Evolutionary conservation across 2,888 invertebrate species (phyloP), one percentile per base, ranked within the genome.

Genomic region (Auanema freiburgensis): DNA sequence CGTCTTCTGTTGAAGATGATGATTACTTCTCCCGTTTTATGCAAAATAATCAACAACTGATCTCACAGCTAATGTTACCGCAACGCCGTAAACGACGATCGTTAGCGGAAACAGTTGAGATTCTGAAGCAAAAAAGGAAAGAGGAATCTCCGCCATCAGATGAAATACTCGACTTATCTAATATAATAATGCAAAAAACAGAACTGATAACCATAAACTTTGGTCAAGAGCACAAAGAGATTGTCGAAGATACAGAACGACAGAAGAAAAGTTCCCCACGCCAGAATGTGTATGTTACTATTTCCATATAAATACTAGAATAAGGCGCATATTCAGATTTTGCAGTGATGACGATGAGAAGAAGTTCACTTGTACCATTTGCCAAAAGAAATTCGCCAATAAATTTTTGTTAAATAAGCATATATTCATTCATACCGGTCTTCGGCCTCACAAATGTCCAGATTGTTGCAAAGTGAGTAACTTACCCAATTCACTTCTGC

Each of bases 401-500:
- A 63, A 63, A 25, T 63, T 63, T 24, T 52, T 63, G 42, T 53
- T 63, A 12, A 63, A 63, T 24, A 63, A 63, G 52, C 63, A 63
- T 51, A 57, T 57, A 6, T 63, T 63, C 57, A 63, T 63, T 14
- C 63, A 63, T 51, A 63, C 63, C 10, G 63, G 63, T 8, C 46
- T 63, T 21, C 25, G 57, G 42, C 63, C 63, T 41, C 63, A 63
- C 44, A 51, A 57, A 23, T 63, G 63, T 42, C 63, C 57, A 12
- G 57, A 63, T 18, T 63, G 63, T 41, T 44, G 49, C 14, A 63
- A 63, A 57, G 63, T 57, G n/a, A 14, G 21, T 43, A 43, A 43
- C n/a, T 43, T 12, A 43, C 12, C 12, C n/a, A 43, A 11, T 14
- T 43, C n/a, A 43, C 43, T 43, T 11, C 43, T 14, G 43, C n/a